A percentile compares a stretch with the other conserved stretches of the same genome.
phyloP scores from a whole-genome alignment of 2,113 vertebrate species.

The Sciurus niger region DNA sequence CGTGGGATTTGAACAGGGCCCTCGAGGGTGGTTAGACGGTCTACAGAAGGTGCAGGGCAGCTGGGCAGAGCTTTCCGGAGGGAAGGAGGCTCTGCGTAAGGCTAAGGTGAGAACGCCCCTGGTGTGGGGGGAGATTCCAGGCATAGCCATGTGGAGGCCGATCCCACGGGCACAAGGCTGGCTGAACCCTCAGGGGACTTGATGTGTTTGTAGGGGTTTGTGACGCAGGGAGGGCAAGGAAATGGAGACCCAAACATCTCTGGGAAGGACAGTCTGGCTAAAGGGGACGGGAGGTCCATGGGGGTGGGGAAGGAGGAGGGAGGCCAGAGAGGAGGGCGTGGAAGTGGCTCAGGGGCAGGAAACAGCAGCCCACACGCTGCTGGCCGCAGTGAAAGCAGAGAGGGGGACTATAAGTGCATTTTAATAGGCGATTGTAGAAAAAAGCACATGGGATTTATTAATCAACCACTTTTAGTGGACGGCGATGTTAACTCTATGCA shows the following conservation, averaged over 20 bases:
- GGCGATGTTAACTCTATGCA: not conserved
- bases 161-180: not conserved
- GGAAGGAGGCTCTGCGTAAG: not conserved
- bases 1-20: not conserved
- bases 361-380: not conserved
- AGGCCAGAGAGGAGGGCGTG: not conserved
- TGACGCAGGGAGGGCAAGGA: no score
- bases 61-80: not conserved
- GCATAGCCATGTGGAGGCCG: not conserved
- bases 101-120: no score
- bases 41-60: not conserved
- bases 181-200: not conserved
- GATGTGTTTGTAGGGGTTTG: not conserved
- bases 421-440: not conserved
- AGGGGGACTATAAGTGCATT: not conserved
- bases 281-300: not conserved
- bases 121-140: no score
- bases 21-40: not conserved
- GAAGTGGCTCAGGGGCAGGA: not conserved
- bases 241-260: not conserved
- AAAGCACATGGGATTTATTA: not conserved
- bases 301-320: not conserved
- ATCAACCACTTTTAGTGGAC: not conserved
- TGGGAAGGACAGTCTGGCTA: not conserved
- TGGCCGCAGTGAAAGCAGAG: not conserved